phyloP scores from a whole-genome alignment of 2,888 invertebrate species.

The Aleiodes leptofemur region DNA sequence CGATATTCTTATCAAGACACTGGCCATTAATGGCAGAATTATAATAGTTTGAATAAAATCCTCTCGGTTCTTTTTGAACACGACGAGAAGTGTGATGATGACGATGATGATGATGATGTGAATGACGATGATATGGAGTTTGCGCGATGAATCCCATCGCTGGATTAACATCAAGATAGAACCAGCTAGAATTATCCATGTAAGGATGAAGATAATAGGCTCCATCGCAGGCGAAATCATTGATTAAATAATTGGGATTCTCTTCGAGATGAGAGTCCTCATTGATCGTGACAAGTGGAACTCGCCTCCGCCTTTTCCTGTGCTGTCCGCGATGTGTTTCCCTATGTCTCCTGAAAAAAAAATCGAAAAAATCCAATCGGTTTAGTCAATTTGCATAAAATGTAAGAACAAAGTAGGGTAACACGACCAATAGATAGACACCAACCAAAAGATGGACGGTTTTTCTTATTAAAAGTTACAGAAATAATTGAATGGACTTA shows the following conservation, averaged over 20 bases:
- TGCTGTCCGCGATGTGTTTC: not conserved
- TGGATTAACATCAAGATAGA: slow-evolving; percentile 66
- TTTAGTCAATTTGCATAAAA: too few relatives aligned
- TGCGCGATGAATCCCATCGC: slow-evolving; percentile 56
- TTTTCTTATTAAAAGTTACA: too few relatives aligned
- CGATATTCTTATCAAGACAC: slow-evolving; percentile 50
- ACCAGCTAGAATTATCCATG: slow-evolving; percentile 67
- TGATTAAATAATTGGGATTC: not conserved
- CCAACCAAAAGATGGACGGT: too few relatives aligned
- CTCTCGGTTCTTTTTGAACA: slow-evolving; percentile 65
- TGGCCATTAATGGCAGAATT: slow-evolving; percentile 52
- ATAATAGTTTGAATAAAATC: slow-evolving; percentile 42
- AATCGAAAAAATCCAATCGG: not conserved
- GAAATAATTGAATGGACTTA: too few relatives aligned
- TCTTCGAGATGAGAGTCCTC: not conserved
- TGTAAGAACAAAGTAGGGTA: too few relatives aligned
- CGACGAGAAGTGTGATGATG: slow-evolving; percentile 63
- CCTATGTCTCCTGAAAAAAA: slow-evolving; percentile 5
- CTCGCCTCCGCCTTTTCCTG: not conserved
- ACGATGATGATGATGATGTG: slow-evolving; percentile 45
- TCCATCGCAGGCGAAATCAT: slow-evolving; percentile 23
- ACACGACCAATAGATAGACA: too few relatives aligned
- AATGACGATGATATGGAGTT: slow-evolving; percentile 49
- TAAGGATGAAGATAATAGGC: slow-evolving; percentile 60
- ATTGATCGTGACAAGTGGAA: not conserved